Evolutionary conservation across 2,888 invertebrate genomes (phyloP), one percentile per base, ranked within the genome.

Genomic region (Sphaerophoria rueppellii): DNA sequence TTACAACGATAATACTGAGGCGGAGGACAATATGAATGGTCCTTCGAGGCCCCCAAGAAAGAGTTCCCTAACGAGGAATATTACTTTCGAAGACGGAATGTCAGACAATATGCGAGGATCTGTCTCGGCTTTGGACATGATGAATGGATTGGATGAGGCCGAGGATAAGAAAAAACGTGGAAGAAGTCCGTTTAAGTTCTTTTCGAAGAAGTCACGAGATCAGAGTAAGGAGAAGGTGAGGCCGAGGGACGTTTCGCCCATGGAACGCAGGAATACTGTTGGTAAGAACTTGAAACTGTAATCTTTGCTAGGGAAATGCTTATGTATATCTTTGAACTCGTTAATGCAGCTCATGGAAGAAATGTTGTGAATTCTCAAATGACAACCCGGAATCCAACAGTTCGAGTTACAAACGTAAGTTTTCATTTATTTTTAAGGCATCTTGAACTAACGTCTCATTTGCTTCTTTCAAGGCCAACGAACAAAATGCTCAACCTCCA

Each of bases 141-240:
- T 96, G 92, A 94, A 95, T 5, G 94, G 95, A 11, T 94, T 95
- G 89, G 90, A 90, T 9, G 94, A 95, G 52, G 92, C 93, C 0
- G 95, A 95, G 69, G 93, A 94, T 6, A 94, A 95, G 88, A 95
- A 96, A 91, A 95, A 95, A 89, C 93, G 98, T 9, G 97, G 98
- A 70, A 94, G 98, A 87, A 98, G 98, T 50, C 98, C 98, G 16
- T 98, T 99, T 92, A 96, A 97, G 91, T 97, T 97, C 92, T 98
- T 97, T 92, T 95, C 96, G 37, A 95, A 96, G 89, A 97, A 97
- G 90, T 90, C 91, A 0, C 94, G 96, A 52, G 94, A 95, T 24
- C 94, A 95, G 88, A 95, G 95, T 87, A 94, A 94, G 16, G 95
- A 95, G 54, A 93, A 95, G 7, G 92, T 92, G 2, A 87, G 90